These are phyloP conservation scores for Sphinx pinastri DNA, from an alignment of 2,888 invertebrate genomes.

Conservation along the genomic window DNA sequence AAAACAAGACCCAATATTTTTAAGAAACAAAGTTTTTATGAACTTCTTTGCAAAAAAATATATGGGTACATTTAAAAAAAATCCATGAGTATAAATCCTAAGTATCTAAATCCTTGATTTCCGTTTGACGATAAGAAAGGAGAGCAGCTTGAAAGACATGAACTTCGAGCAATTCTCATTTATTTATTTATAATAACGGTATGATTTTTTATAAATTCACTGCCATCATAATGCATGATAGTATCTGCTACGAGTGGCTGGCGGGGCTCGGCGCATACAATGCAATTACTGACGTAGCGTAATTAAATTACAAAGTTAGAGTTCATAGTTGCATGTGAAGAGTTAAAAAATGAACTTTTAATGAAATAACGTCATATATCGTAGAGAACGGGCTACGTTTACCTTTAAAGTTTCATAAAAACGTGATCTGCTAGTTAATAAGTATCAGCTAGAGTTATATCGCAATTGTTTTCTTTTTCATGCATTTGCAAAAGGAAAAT, in stretches of 20 bases:
- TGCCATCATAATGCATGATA: neutral
- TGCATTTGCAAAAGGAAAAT: neutral
- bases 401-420: slow-evolving; percentile 5
- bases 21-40: too few relatives aligned
- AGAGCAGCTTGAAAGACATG: too few relatives aligned
- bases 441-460: neutral
- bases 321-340: slow-evolving; percentile 60
- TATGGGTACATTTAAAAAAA: too few relatives aligned
- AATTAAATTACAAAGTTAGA: slow-evolving; percentile 68
- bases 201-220: neutral
- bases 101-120: too few relatives aligned
- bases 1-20: neutral
- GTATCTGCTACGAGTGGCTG: neutral
- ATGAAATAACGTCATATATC: slow-evolving; percentile 46
- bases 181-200: too few relatives aligned
- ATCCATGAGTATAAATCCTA: too few relatives aligned
- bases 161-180: too few relatives aligned
- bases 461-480: neutral
- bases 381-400: neutral
- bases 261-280: slow-evolving; percentile 41
- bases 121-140: too few relatives aligned
- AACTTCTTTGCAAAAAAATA: too few relatives aligned
- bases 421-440: neutral
- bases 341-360: slow-evolving; percentile 63
- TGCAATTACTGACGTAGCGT: slow-evolving; percentile 61